phyloP scores from a whole-genome alignment of 2,113 vertebrate species.

The Craseonycteris thonglongyai region DNA sequence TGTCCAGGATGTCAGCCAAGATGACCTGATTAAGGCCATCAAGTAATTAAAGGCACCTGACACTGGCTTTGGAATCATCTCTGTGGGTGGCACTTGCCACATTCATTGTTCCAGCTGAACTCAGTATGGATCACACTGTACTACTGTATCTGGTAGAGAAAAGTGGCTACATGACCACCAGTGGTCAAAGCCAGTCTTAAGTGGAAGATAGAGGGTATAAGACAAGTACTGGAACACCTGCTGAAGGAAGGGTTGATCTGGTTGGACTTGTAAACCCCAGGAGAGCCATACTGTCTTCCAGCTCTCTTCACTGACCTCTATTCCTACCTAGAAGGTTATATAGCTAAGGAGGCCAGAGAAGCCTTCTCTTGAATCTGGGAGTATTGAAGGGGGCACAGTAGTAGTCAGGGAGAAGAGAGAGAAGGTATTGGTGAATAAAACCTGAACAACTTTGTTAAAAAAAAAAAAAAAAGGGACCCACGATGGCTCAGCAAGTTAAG shows the following conservation, averaged over 20 bases:
- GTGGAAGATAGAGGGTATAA: conserved; percentile 86
- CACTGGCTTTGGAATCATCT: conserved; percentile 89
- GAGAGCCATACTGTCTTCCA: conserved; percentile 88
- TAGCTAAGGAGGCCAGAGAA: conserved; percentile 85
- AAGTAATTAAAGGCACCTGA: conserved; percentile 93
- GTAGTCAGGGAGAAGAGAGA: not conserved
- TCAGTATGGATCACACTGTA: conserved; percentile 95
- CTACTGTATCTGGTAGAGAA: conserved; percentile 91
- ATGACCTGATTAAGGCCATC: conserved; percentile 92
- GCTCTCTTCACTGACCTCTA: conserved; percentile 87
- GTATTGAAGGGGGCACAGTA: not conserved
- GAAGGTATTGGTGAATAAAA: not conserved
- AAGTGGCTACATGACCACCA: conserved; percentile 90
- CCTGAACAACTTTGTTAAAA: not conserved
- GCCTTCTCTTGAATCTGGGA: conserved; percentile 72
- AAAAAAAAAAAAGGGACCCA: not conserved
- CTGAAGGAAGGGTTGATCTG: conserved; percentile 91
- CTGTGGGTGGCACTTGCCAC: conserved; percentile 87
- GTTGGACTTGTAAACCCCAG: conserved; percentile 84
- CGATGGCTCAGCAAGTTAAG: too few relatives aligned
- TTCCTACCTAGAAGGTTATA: conserved; percentile 83
- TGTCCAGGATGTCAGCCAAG: conserved; percentile 91
- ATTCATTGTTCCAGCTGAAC: conserved; percentile 94
- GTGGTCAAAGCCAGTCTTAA: conserved; percentile 84
- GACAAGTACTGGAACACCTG: conserved; percentile 88